Conservation (phyloP, 2,113 vertebrate species). For the Oncorhynchus gorbuscha region DNA sequence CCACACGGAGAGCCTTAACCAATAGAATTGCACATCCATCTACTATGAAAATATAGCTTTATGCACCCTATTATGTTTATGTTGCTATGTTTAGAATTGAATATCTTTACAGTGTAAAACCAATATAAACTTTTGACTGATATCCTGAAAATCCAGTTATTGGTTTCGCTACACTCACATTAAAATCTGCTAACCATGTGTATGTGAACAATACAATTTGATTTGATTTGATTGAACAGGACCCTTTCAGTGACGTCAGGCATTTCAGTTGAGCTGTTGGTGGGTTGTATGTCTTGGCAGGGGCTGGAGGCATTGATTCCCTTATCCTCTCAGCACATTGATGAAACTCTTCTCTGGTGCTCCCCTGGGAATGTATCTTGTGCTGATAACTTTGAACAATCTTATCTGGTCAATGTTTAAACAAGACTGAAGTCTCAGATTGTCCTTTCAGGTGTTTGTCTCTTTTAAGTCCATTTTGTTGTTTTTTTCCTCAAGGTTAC, state of each 20-base stretch:
- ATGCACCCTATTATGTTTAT: too few species aligned
- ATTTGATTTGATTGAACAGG: constrained; percentile 20
- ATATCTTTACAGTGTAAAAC: neutral
- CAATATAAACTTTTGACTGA: neutral
- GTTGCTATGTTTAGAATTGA: constrained; percentile 32
- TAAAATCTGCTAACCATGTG: too few species aligned
- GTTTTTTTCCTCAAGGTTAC: constrained; percentile 68
- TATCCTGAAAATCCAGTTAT: neutral
- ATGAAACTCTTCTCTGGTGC: constrained; percentile 61
- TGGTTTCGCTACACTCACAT: neutral
- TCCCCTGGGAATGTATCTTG: constrained; percentile 66
- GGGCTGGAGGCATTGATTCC: constrained; percentile 61
- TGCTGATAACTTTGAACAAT: constrained; percentile 73
- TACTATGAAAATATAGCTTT: too few species aligned
- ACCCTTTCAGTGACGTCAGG: constrained; percentile 16
- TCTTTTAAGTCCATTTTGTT: constrained; percentile 52
- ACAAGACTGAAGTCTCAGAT: constrained; percentile 66
- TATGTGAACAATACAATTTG: too few species aligned
- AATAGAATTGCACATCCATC: too few species aligned
- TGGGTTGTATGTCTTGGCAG: constrained; percentile 60
- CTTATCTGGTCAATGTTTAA: constrained; percentile 73
- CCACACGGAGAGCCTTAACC: too few species aligned
- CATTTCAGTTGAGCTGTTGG: constrained; percentile 48
- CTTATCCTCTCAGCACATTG: constrained; percentile 49
- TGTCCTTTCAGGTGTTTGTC: constrained; percentile 68